These are phyloP conservation scores for Macroglossus sobrinus DNA, from an alignment of 2,113 vertebrate species.

Conservation along the genomic window DNA sequence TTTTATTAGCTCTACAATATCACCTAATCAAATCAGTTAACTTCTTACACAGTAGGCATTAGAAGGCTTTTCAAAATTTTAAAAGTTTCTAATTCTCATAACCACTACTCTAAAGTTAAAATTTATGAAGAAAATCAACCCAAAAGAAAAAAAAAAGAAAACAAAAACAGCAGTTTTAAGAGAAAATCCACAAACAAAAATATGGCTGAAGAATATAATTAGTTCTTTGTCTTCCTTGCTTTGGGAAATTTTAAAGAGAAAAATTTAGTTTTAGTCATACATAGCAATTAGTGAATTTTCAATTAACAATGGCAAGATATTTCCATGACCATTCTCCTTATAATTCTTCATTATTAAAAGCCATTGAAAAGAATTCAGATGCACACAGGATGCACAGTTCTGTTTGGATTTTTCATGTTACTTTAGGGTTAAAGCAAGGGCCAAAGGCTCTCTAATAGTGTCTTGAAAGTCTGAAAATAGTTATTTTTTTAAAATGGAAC, in stretches of 20 bases:
- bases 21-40: neutral
- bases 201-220: neutral
- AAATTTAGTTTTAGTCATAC: neutral
- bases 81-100: constrained; percentile 1
- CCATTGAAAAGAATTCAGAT: neutral
- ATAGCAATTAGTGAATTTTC: neutral
- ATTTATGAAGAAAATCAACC: constrained; percentile 11
- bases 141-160: neutral
- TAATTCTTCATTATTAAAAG: constrained; percentile 15
- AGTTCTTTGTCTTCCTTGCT: neutral
- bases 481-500: neutral
- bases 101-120: neutral
- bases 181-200: neutral
- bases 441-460: neutral
- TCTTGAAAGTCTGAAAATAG: neutral
- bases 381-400: neutral
- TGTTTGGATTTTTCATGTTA: constrained; percentile 9
- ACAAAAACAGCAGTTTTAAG: neutral
- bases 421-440: neutral
- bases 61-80: neutral
- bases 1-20: constrained; percentile 21
- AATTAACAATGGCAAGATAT: neutral
- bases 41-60: neutral
- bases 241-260: neutral
- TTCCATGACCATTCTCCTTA: neutral